Evolutionary conservation across 2,888 invertebrate genomes (phyloP).

Genomic region (Alentia gelatinosa): DNA sequence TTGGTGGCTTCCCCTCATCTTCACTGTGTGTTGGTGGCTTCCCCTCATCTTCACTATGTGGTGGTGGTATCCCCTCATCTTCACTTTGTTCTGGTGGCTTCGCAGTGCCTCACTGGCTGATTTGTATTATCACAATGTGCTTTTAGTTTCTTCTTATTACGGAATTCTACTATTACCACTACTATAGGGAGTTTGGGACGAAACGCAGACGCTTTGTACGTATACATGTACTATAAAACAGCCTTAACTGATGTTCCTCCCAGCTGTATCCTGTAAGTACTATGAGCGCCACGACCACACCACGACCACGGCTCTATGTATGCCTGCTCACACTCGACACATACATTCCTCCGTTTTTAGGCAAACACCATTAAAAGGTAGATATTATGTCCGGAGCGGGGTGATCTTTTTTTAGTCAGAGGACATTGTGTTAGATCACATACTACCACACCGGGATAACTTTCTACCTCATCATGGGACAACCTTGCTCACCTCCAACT

Average conservation of each 20-base stretch:
- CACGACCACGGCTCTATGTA: not conserved
- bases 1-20: too few species aligned
- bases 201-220: not conserved
- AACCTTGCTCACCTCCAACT: not conserved
- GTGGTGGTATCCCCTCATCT: too few species aligned
- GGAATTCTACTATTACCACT: too few species aligned
- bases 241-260: not conserved
- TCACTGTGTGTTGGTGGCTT: too few species aligned
- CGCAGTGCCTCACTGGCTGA: too few species aligned
- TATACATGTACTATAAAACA: not conserved
- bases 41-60: too few species aligned
- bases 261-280: not conserved
- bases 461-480: constrained; percentile 4
- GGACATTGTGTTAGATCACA: constrained; percentile 34
- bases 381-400: constrained; percentile 31
- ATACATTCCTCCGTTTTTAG: constrained; percentile 22
- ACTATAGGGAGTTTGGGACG: too few species aligned
- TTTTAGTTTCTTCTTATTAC: too few species aligned
- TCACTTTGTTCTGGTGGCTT: too few species aligned
- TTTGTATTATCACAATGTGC: too few species aligned
- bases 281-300: not conserved
- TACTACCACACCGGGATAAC: not conserved
- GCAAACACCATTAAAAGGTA: constrained; percentile 47
- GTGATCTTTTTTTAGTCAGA: not conserved
- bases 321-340: constrained; percentile 27